Conservation (phyloP, 2,888 invertebrate species). For the Sycophila texana region DNA sequence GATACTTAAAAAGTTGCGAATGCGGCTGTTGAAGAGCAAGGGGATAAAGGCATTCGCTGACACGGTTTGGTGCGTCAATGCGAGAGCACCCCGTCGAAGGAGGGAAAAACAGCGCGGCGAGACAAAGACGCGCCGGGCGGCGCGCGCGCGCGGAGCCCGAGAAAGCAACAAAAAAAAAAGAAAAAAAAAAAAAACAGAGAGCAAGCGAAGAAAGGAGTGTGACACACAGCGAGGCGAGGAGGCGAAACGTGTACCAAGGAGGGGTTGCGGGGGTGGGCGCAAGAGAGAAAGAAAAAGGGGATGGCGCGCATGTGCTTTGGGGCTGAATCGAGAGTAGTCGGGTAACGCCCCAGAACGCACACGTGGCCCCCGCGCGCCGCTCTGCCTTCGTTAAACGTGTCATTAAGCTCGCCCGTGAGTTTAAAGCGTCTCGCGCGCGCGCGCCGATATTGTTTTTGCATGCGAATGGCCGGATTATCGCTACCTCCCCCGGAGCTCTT, state of each 20-base stretch:
- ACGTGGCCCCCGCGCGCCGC: constrained; percentile 11
- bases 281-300: constrained; percentile 4
- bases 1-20: not conserved
- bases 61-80: not conserved
- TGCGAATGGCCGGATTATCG: not conserved
- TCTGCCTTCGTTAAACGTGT: constrained; percentile 30
- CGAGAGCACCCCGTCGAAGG: not conserved
- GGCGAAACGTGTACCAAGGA: not conserved
- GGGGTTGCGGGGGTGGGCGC: not conserved
- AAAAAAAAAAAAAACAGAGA: not conserved
- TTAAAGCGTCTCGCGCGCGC: not conserved
- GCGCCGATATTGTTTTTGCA: constrained; percentile 2
- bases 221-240: not conserved
- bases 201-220: not conserved
- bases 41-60: not conserved
- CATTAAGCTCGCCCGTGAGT: constrained; percentile 4
- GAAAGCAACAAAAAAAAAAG: too few species aligned
- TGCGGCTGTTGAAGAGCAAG: not conserved
- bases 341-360: constrained; percentile 47
- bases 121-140: not conserved
- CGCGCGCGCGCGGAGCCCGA: not conserved
- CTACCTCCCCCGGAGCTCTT: not conserved
- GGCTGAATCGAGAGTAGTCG: constrained; percentile 17
- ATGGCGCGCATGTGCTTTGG: constrained; percentile 47
- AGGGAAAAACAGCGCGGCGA: not conserved